Percentiles rank a stretch among this genome's conserved stretches.
Evolutionary conservation across 64 coral and sea anemone genomes (phyloP).

Genomic region (Exaiptasia diaphana): DNA sequence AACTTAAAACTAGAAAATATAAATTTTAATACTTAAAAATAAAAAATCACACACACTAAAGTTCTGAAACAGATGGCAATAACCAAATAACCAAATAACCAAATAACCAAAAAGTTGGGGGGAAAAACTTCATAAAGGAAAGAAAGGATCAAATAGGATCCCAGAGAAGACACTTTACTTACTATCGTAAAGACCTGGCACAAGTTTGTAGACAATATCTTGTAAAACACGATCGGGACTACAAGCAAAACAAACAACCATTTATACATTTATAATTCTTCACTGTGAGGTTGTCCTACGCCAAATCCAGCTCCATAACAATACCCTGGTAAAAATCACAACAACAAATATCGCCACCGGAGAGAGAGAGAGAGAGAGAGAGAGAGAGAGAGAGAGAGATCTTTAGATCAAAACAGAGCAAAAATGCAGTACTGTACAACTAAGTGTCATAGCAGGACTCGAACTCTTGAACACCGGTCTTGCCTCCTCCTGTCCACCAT

Average conservation of each 20-base stretch:
- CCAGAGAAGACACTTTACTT: neutral
- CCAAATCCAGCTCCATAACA: neutral
- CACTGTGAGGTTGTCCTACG: neutral
- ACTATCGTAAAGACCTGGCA: constrained; percentile 28
- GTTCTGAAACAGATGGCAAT: neutral
- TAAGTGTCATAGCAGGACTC: no score
- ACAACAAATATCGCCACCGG: neutral
- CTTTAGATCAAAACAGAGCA: neutral
- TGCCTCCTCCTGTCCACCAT: no score
- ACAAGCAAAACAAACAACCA: neutral
- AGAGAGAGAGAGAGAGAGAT: neutral
- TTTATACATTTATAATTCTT: neutral
- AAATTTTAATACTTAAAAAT: neutral
- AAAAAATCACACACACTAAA: neutral
- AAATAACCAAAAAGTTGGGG: neutral
- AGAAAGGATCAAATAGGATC: neutral
- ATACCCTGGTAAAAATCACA: neutral
- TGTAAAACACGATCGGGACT: constrained; percentile 38
- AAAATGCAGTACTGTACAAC: no score
- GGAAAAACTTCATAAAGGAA: neutral
- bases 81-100: neutral
- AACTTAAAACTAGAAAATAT: neutral
- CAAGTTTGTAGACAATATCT: constrained; percentile 46
- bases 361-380: neutral
- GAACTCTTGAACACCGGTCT: no score